Conservation (phyloP, 2,113 vertebrate genomes). For the Puma concolor region DNA sequence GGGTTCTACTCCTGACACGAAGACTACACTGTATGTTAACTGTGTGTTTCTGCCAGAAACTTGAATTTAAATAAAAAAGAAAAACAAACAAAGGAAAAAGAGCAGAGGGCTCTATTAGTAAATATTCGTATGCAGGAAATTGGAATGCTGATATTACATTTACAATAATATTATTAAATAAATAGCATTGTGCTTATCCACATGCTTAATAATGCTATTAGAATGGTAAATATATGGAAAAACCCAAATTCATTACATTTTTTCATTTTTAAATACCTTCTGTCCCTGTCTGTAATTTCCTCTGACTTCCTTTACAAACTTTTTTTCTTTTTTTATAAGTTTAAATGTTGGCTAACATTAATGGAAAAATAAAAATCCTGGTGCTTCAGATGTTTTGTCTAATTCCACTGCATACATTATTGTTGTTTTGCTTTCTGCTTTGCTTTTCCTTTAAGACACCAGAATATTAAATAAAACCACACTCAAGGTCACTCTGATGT, state of each 20-base stretch:
- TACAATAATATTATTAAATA: not conserved
- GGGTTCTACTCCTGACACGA: too few relatives aligned
- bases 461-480: conserved; percentile 59
- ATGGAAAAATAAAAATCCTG: not conserved
- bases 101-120: not conserved
- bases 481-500: conserved; percentile 74
- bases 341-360: not conserved
- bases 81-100: not conserved
- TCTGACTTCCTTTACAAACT: not conserved
- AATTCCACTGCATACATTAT: conserved; percentile 42
- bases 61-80: too few relatives aligned
- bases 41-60: too few relatives aligned
- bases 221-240: not conserved
- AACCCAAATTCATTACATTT: conserved; percentile 3
- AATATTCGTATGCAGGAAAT: not conserved
- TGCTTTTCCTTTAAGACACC: conserved; percentile 30
- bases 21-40: too few relatives aligned
- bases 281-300: not conserved
- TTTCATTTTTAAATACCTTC: conserved; percentile 7
- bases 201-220: not conserved
- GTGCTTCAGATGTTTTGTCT: conserved; percentile 37
- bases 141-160: not conserved
- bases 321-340: not conserved
- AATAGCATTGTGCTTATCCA: not conserved
- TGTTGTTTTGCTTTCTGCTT: conserved; percentile 55